A percentile compares a stretch with the other conserved stretches of the same genome.
Evolutionary conservation across 92 coral and sea anemone species (phyloP).

Genomic region (Hydrozoanthus gracilis): DNA sequence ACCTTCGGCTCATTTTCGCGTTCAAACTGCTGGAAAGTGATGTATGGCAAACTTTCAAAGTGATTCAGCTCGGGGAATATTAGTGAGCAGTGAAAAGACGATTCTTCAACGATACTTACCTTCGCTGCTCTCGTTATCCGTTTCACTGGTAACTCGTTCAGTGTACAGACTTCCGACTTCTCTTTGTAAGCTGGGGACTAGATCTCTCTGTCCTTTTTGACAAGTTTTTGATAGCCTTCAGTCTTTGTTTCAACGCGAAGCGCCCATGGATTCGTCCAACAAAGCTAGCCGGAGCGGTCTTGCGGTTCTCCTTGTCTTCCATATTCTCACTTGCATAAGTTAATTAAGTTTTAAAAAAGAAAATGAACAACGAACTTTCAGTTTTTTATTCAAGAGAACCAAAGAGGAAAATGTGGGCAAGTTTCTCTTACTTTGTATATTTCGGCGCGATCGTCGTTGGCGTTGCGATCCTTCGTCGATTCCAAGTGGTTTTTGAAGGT

Average conservation of each 20-base stretch:
- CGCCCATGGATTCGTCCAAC: neutral
- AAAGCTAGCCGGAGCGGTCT: neutral
- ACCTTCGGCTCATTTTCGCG: neutral
- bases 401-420: neutral
- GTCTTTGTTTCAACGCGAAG: neutral
- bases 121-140: neutral
- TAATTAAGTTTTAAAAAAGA: neutral
- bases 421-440: neutral
- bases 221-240: neutral
- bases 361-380: neutral
- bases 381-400: neutral
- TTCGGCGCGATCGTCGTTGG: neutral
- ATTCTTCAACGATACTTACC: neutral
- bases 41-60: neutral
- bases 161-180: neutral
- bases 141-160: neutral
- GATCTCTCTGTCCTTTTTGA: neutral
- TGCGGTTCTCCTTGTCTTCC: neutral
- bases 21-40: neutral
- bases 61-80: neutral
- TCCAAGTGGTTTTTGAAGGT: neutral
- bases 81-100: neutral
- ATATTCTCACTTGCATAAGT: neutral
- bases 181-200: neutral
- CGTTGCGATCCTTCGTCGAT: neutral